Conservation (phyloP, 2,113 vertebrate genomes). For the Noturus placidus region DNA sequence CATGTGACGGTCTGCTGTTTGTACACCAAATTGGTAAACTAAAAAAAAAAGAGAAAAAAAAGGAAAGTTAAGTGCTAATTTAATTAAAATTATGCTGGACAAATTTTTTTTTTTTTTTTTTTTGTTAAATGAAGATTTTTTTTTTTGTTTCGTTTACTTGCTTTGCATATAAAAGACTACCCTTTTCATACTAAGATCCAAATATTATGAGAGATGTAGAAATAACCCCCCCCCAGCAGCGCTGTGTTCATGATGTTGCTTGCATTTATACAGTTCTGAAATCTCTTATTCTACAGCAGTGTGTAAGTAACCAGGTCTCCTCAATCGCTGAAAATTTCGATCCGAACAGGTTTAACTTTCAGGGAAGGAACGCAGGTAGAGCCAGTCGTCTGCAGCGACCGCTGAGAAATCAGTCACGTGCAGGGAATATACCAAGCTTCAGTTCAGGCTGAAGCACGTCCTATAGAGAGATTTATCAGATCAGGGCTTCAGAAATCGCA, state of each 20-base stretch:
- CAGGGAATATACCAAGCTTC: slow-evolving; percentile 24
- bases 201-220: neutral
- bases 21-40: slow-evolving; percentile 66
- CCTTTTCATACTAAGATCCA: slow-evolving; percentile 11
- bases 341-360: slow-evolving; percentile 10
- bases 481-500: slow-evolving; percentile 65
- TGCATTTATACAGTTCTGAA: slow-evolving; percentile 24
- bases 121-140: slow-evolving; percentile 29
- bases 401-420: neutral
- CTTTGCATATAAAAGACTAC: neutral
- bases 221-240: neutral
- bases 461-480: slow-evolving; percentile 47
- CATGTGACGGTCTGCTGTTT: slow-evolving; percentile 68
- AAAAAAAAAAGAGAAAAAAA: slow-evolving; percentile 30
- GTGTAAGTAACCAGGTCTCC: neutral
- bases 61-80: slow-evolving; percentile 36
- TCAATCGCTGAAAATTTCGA: neutral
- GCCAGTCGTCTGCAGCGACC: neutral
- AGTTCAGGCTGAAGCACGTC: slow-evolving; percentile 37
- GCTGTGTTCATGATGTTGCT: neutral
- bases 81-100: slow-evolving; percentile 55
- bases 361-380: slow-evolving; percentile 21
- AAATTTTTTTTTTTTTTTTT: slow-evolving; percentile 37
- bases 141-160: slow-evolving; percentile 32
- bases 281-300: neutral